Conservation (phyloP, 2,797 vertebrate species). For the Acrossocheilus wenchowensis region DNA sequence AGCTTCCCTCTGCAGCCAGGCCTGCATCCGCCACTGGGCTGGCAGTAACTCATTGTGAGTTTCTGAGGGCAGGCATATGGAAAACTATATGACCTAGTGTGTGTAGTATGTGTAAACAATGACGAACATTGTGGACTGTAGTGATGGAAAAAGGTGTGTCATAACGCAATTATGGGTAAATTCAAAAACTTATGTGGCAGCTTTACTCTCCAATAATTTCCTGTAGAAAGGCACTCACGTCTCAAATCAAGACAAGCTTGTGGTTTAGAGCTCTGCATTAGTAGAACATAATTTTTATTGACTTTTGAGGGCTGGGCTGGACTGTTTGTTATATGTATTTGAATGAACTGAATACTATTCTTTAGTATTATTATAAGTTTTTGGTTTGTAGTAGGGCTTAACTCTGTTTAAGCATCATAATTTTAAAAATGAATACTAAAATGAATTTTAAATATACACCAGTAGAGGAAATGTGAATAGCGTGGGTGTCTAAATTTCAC, state of each 20-base stretch:
- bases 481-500: constrained; percentile 15
- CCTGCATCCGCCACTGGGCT: constrained; percentile 90
- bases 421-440: constrained; percentile 29
- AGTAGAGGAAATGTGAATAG: constrained; percentile 49
- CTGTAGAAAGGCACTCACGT: background rate
- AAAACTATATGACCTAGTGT: background rate
- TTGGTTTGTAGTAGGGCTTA: constrained; percentile 4
- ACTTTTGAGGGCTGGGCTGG: constrained; percentile 12
- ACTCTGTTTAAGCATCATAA: constrained; percentile 11
- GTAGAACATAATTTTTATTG: background rate
- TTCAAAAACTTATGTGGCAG: background rate
- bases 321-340: background rate
- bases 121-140: background rate
- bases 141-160: background rate
- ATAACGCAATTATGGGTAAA: background rate
- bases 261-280: constrained; percentile 23
- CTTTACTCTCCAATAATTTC: constrained; percentile 7
- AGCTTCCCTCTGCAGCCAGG: constrained; percentile 91
- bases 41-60: constrained; percentile 81
- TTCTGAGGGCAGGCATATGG: background rate
- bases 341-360: constrained; percentile 28
- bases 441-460: constrained; percentile 16
- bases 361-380: constrained; percentile 29
- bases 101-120: background rate
- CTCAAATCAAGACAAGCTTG: background rate